These are phyloP conservation scores for Micromys minutus DNA, from an alignment of 2,113 vertebrate genomes.

Conservation along the genomic window DNA sequence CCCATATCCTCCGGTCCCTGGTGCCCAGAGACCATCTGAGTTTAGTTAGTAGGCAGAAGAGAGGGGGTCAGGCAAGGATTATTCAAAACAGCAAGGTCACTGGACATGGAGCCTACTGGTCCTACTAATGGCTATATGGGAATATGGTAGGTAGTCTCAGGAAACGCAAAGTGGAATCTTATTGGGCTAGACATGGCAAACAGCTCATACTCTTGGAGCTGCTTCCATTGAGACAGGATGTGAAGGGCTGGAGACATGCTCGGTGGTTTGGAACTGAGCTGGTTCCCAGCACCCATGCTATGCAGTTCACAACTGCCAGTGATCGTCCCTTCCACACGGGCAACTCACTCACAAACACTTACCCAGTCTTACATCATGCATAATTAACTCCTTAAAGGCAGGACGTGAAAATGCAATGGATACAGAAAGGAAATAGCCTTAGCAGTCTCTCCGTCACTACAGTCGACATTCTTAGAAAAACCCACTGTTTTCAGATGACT, in stretches of 20 bases:
- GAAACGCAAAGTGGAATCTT: neutral
- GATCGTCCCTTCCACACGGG: neutral
- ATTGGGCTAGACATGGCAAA: neutral
- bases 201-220: neutral
- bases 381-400: neutral
- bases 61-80: neutral
- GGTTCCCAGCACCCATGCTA: neutral
- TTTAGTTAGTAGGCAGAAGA: neutral
- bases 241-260: neutral
- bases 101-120: neutral
- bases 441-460: neutral
- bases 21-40: neutral
- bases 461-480: slow-evolving; percentile 66
- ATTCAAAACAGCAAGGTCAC: neutral
- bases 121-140: neutral
- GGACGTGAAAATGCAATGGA: neutral
- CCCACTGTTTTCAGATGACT: slow-evolving; percentile 38
- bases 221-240: neutral
- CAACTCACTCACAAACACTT: neutral
- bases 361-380: neutral
- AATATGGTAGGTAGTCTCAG: neutral
- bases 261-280: neutral
- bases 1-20: neutral
- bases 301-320: neutral
- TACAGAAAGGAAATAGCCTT: slow-evolving; percentile 30